Base-by-base conservation (phyloP, 2,113 vertebrate species). In the Pandion haliaetus region DNA sequence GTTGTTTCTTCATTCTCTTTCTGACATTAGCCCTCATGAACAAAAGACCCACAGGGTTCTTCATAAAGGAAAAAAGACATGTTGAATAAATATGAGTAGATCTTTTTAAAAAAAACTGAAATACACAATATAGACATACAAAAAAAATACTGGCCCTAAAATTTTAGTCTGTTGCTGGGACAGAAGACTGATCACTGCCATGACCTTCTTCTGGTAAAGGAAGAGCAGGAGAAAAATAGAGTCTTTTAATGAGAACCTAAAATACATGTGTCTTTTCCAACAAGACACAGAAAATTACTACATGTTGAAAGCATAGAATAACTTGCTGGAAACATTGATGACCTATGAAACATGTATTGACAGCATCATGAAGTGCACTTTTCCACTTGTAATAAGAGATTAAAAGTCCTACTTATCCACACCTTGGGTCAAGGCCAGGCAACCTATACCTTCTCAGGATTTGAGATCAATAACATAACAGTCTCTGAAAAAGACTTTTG, bases 371-470 rank as follows among this genome's bases (percentile, higher is more conserved):
- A 95, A 95, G 76, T 50, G 10, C n/a, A 57, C 36, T 82, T 91
- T 88, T 72, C 28, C 17, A 59, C 26, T 72, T 79, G 17, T 49
- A 82, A 94, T 54, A 54, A 80, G 54, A 89, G 88, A 95, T 76
- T 72, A 57, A 82, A 95, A 84, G 5, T 23, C 17, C 45, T 72
- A 19, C 12, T 74, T 79, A 76, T 40, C 40, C 81, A 72, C 14
- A 71, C 8, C 24, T 74, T 63, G 24, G 73, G 82, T 95, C 94
- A 96, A 97, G 95, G 76, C 95, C 94, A 84, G 45, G 34, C n/a
- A 93, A 40, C 15, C 52, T 38, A 32, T 67, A 77, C 16, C 44
- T 80, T 47, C 72, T 82, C 31, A 73, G 86, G 86, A 67, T 67
- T 78, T 73, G 31, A 95, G 66, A 94, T 90, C 87, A 90, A 88